Conservation (phyloP, 92 coral and sea anemone genomes). For the Anthopleura xanthogrammica region DNA sequence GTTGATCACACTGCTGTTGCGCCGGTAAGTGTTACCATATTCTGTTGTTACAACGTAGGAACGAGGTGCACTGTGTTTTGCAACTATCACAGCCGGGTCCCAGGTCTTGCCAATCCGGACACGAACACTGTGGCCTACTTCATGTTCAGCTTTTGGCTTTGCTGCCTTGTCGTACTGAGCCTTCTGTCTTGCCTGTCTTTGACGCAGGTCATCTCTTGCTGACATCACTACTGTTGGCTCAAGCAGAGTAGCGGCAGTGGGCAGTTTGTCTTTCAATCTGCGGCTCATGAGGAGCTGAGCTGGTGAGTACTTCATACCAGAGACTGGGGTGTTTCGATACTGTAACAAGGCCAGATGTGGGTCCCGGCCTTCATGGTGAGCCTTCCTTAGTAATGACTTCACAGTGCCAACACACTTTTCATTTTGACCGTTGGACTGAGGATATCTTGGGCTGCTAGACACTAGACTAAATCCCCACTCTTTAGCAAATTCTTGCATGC, state of each 20-base stretch:
- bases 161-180: slow-evolving; percentile 8
- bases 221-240: background rate
- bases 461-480: slow-evolving; percentile 29
- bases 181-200: background rate
- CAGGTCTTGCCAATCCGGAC: slow-evolving; percentile 7
- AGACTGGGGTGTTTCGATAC: slow-evolving; percentile 36
- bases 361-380: slow-evolving; percentile 41
- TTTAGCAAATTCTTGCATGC: slow-evolving; percentile 20
- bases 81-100: background rate
- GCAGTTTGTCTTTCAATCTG: slow-evolving; percentile 40
- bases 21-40: background rate
- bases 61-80: background rate
- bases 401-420: slow-evolving; percentile 34
- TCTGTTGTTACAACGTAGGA: slow-evolving; percentile 1
- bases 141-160: background rate
- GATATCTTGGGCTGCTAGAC: slow-evolving; percentile 39
- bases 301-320: slow-evolving; percentile 44
- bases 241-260: background rate
- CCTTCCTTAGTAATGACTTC: slow-evolving; percentile 50
- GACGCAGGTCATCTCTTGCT: background rate
- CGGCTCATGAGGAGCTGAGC: slow-evolving; percentile 45
- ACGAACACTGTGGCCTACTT: background rate
- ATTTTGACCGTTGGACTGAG: slow-evolving; percentile 49
- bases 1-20: slow-evolving; percentile 2
- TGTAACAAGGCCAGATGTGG: slow-evolving; percentile 31